Conservation (phyloP, 2,888 invertebrate species). For the Cerastis leucographa region DNA sequence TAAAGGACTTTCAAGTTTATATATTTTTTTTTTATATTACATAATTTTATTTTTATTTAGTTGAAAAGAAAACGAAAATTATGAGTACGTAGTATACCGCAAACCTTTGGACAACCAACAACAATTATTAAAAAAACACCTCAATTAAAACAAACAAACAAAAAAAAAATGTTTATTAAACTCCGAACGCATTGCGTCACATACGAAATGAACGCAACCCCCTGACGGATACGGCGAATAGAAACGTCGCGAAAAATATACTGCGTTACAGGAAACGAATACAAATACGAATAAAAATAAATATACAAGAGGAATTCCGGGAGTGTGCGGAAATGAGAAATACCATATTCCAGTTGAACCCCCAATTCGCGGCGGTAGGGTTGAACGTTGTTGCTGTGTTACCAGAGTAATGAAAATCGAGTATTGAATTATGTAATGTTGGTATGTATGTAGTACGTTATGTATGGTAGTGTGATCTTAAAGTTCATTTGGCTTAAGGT, state of each 20-base stretch:
- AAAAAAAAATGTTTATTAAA: conserved; percentile 9
- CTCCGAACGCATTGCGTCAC: conserved; percentile 33
- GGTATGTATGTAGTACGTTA: not conserved
- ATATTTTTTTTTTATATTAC: too few relatives aligned
- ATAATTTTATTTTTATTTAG: too few relatives aligned
- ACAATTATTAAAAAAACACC: not conserved
- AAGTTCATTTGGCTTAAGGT: conserved; percentile 7
- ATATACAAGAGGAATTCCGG: conserved; percentile 83
- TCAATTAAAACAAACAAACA: conserved; percentile 33
- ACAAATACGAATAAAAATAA: conserved; percentile 89
- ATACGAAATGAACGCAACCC: conserved; percentile 67
- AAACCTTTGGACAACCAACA: not conserved
- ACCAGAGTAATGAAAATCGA: conserved; percentile 55
- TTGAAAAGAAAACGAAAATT: not conserved
- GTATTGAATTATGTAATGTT: conserved; percentile 55
- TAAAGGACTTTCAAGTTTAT: not conserved
- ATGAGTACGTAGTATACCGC: too few relatives aligned
- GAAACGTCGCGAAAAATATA: conserved; percentile 84
- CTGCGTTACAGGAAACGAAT: conserved; percentile 88
- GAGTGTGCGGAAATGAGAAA: conserved; percentile 84
- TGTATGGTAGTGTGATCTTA: not conserved
- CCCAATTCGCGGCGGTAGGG: conserved; percentile 75
- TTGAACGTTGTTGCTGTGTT: conserved; percentile 56
- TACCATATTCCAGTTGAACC: conserved; percentile 83
- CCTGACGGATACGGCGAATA: conserved; percentile 72